Evolutionary conservation across 2,113 vertebrate species (phyloP).

Genomic region (Camelus bactrianus): DNA sequence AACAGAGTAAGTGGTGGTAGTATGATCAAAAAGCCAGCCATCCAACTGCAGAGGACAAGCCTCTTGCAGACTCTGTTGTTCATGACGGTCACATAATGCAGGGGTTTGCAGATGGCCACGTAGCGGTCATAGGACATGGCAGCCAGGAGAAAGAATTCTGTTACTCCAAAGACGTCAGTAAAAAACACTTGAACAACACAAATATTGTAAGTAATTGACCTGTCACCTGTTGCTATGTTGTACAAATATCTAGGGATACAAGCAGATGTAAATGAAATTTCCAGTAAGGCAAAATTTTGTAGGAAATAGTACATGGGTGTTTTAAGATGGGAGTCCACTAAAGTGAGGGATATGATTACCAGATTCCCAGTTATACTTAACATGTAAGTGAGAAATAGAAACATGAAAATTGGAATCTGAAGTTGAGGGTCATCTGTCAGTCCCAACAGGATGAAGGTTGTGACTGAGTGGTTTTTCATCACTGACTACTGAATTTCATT

Average conservation of each 20-base stretch:
- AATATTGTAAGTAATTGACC: neutral
- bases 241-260: slow-evolving; percentile 41
- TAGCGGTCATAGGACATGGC: neutral
- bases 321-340: slow-evolving; percentile 23
- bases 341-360: neutral
- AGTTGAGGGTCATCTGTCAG: neutral
- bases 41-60: neutral
- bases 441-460: neutral
- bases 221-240: neutral
- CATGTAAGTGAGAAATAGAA: slow-evolving; percentile 34
- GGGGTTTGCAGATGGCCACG: no score
- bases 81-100: slow-evolving; percentile 19
- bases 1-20: neutral
- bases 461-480: neutral
- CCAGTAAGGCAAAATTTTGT: slow-evolving; percentile 42
- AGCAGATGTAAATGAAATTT: slow-evolving; percentile 32
- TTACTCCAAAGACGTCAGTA: neutral
- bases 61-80: neutral
- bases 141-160: slow-evolving; percentile 48
- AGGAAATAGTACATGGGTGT: slow-evolving; percentile 46
- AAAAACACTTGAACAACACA: slow-evolving; percentile 32
- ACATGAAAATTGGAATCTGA: neutral
- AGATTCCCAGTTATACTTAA: slow-evolving; percentile 29
- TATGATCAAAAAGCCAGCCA: neutral
- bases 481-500: neutral